A percentile compares a stretch with the other conserved stretches of the same genome.
These are phyloP conservation scores for Philopedon plagiatum DNA, from an alignment of 2,888 invertebrate species.

Conservation along the genomic window DNA sequence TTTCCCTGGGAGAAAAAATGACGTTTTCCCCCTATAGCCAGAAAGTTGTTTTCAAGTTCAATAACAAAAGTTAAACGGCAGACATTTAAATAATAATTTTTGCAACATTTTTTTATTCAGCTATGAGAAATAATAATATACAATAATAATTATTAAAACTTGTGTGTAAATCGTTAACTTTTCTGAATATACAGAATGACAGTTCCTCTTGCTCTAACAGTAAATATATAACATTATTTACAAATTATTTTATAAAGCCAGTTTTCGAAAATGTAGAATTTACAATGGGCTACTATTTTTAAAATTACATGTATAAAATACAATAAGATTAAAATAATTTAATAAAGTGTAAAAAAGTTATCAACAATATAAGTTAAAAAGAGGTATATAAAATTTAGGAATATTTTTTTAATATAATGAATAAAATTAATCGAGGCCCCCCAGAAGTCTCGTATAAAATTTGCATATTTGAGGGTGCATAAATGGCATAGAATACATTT, in stretches of 20 bases:
- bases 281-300: slow-evolving; percentile 27
- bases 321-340: background rate
- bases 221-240: slow-evolving; percentile 65
- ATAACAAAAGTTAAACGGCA: background rate
- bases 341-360: background rate
- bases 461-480: too few species aligned
- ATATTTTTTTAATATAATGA: too few species aligned
- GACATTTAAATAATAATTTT: too few species aligned
- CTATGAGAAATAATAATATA: slow-evolving; percentile 62
- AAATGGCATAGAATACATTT: too few species aligned
- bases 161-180: slow-evolving; percentile 62
- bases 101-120: slow-evolving; percentile 53
- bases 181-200: slow-evolving; percentile 63
- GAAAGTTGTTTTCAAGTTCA: too few species aligned
- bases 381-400: background rate
- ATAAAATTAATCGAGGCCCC: too few species aligned
- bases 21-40: too few species aligned
- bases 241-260: slow-evolving; percentile 55
- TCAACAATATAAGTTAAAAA: slow-evolving; percentile 1
- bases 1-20: too few species aligned
- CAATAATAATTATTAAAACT: slow-evolving; percentile 58
- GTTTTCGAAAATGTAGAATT: slow-evolving; percentile 36
- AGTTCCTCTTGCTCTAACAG: slow-evolving; percentile 57
- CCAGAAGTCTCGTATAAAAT: too few species aligned
- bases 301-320: background rate